Percentiles rank a stretch among this genome's conserved stretches.
These are phyloP conservation scores for Neoitamus cyanurus DNA, from an alignment of 2,888 invertebrate genomes.

Conservation along the genomic window DNA sequence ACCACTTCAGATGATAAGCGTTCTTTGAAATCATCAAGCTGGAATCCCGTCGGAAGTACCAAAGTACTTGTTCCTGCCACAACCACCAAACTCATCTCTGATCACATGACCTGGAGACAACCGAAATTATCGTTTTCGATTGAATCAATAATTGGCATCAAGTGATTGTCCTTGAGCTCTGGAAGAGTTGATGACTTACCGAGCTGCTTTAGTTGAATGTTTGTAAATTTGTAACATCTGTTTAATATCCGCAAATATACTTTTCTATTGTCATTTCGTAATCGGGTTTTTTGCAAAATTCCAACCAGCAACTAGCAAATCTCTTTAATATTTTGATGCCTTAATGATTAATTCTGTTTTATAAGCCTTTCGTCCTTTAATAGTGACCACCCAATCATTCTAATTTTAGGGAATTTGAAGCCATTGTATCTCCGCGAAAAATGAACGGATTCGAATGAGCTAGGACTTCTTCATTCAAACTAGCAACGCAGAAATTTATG, in stretches of 20 bases:
- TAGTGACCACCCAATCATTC: too few relatives aligned
- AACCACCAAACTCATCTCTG: background rate
- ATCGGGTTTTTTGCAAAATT: background rate
- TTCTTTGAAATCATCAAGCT: background rate
- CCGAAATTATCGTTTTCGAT: constrained; percentile 68
- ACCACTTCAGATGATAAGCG: background rate
- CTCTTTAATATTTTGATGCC: too few relatives aligned
- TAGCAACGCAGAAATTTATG: too few relatives aligned
- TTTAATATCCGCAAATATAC: background rate
- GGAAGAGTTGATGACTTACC: background rate
- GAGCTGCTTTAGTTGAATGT: background rate
- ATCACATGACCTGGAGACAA: constrained; percentile 54
- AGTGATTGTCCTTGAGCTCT: constrained; percentile 58
- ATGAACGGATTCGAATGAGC: too few relatives aligned
- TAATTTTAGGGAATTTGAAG: too few relatives aligned
- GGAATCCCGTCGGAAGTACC: background rate
- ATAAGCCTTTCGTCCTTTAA: too few relatives aligned
- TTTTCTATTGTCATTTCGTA: background rate
- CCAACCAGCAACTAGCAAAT: too few relatives aligned
- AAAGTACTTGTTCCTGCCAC: background rate
- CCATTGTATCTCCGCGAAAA: too few relatives aligned
- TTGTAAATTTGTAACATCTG: background rate
- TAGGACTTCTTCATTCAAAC: too few relatives aligned
- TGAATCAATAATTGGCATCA: constrained; percentile 77
- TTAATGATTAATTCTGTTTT: too few relatives aligned